phyloP scores from a whole-genome alignment of 2,888 invertebrate genomes.

The Aspidapion aeneum region DNA sequence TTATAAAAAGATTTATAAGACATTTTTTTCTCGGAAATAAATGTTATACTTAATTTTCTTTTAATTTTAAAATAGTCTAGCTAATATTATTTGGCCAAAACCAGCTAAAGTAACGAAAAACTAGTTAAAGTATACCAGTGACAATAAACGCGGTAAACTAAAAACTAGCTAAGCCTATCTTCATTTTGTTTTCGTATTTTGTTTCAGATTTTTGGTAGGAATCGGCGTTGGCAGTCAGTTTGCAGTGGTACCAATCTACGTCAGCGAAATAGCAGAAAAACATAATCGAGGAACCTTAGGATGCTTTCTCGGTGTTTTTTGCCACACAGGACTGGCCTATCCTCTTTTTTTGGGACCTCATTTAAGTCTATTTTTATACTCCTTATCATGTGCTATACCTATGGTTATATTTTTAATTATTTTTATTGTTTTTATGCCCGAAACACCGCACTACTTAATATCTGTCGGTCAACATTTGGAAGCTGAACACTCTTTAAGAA shows the following conservation, averaged over 20 bases:
- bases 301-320: constrained; percentile 42
- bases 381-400: constrained; percentile 22
- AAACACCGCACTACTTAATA: constrained; percentile 29
- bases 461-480: constrained; percentile 54
- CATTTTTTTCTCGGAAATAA: too few relatives aligned
- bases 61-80: too few relatives aligned
- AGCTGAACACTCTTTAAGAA: constrained; percentile 61
- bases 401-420: constrained; percentile 22
- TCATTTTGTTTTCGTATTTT: too few relatives aligned
- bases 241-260: constrained; percentile 76
- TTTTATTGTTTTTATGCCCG: constrained; percentile 26
- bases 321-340: constrained; percentile 23
- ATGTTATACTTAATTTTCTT: too few relatives aligned
- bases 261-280: constrained; percentile 78
- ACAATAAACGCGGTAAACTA: too few relatives aligned
- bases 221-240: constrained; percentile 64
- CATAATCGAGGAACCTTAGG: constrained; percentile 70
- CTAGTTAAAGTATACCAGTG: too few relatives aligned
- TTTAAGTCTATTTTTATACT: constrained; percentile 17
- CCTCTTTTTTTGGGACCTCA: constrained; percentile 27
- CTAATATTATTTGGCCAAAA: too few relatives aligned
- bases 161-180: too few relatives aligned
- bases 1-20: too few relatives aligned
- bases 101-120: too few relatives aligned
- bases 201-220: constrained; percentile 53